Evolutionary conservation across 2,888 invertebrate species (phyloP).

Genomic region (Arenicola marina): DNA sequence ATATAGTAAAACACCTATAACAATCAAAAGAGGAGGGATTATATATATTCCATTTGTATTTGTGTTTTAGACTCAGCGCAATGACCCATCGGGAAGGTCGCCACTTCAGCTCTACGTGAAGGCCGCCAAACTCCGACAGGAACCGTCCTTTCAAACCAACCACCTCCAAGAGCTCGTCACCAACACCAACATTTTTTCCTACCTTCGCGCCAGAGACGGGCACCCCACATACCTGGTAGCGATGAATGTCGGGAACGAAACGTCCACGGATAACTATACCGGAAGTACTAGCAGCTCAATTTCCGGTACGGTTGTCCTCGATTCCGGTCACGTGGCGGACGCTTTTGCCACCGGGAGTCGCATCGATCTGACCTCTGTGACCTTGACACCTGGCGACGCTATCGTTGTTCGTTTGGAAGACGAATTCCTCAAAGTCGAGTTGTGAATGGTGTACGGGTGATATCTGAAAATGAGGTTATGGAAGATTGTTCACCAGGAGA

Average conservation of each 20-base stretch:
- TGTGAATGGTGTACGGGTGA: no score
- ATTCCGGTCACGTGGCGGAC: background rate
- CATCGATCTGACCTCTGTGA: background rate
- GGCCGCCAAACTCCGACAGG: constrained; percentile 8
- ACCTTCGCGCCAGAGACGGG: background rate
- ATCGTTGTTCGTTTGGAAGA: no score
- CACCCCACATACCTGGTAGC: background rate
- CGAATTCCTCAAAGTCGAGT: no score
- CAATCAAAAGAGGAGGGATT: no score
- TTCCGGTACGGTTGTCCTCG: background rate
- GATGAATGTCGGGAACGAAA: background rate
- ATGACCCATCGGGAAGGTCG: background rate
- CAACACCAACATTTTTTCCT: background rate
- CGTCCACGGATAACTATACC: background rate
- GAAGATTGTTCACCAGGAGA: no score
- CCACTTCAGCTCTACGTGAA: constrained; percentile 11
- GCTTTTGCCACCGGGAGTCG: background rate
- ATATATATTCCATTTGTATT: no score
- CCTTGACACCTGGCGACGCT: background rate
- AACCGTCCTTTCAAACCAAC: constrained; percentile 10
- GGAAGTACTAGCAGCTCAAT: background rate
- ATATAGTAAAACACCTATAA: no score
- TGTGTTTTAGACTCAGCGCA: no score
- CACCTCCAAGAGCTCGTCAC: background rate
- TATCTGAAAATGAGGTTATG: no score